Evolutionary conservation across 92 coral and sea anemone genomes (phyloP).

Genomic region (Pocillopora meandrina): DNA sequence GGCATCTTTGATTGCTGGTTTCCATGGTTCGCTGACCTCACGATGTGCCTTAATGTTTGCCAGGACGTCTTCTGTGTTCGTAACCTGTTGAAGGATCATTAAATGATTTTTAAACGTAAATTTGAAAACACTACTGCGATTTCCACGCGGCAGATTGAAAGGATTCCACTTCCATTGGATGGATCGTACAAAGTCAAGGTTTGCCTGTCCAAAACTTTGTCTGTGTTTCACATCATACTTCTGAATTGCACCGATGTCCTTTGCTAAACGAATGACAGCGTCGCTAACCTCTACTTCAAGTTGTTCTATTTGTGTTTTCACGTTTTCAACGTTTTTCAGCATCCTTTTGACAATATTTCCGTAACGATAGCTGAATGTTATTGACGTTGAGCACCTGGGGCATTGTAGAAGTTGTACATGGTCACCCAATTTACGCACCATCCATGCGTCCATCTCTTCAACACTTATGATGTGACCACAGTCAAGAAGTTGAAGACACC

Average conservation of each 20-base stretch:
- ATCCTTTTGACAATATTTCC: slow-evolving; percentile 56
- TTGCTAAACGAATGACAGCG: neutral
- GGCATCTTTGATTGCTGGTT: neutral
- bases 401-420: slow-evolving; percentile 51
- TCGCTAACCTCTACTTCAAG: neutral
- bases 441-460: slow-evolving; percentile 64
- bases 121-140: neutral
- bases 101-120: neutral
- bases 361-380: slow-evolving; percentile 57
- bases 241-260: neutral
- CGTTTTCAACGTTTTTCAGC: slow-evolving; percentile 33
- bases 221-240: neutral
- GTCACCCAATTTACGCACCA: slow-evolving; percentile 34
- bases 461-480: slow-evolving; percentile 70
- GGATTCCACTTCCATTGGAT: neutral
- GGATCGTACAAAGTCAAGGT: neutral
- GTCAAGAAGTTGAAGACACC: slow-evolving; percentile 63
- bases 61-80: too few relatives aligned
- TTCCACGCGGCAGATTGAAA: neutral
- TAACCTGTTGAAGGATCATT: neutral
- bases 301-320: neutral
- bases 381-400: slow-evolving; percentile 54
- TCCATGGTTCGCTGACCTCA: neutral
- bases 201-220: neutral
- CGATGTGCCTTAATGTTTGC: too few relatives aligned